A percentile compares a stretch with the other conserved stretches of the same genome.
Evolutionary conservation across 2,113 vertebrate genomes (phyloP).

Genomic region (Oreotrochilus melanogaster): DNA sequence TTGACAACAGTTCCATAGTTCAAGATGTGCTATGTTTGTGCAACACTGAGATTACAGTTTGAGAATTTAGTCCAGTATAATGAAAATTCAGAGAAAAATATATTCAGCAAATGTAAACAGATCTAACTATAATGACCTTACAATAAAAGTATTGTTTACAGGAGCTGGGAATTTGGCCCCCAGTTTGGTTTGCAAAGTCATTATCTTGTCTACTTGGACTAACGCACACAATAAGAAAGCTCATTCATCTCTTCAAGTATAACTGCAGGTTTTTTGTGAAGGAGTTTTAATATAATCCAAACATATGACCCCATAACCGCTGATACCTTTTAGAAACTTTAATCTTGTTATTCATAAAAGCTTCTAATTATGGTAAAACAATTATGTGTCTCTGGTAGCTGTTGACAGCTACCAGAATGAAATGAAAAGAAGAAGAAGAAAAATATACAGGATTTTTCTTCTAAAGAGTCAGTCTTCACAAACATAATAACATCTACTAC

Average conservation of each 20-base stretch:
- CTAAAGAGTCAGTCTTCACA: background rate
- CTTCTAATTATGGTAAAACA: background rate
- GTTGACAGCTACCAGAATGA: background rate
- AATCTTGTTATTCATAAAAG: background rate
- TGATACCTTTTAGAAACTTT: background rate
- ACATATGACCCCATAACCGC: background rate
- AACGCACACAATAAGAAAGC: slow-evolving; percentile 6
- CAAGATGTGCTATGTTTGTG: background rate
- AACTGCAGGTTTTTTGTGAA: background rate
- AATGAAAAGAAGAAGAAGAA: background rate
- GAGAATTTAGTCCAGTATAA: background rate
- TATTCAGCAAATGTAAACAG: background rate
- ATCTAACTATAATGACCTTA: background rate
- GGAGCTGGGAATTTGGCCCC: background rate
- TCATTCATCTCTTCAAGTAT: slow-evolving; percentile 2
- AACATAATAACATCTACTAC: background rate
- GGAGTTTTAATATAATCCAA: background rate
- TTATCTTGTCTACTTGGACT: background rate
- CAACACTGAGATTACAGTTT: background rate
- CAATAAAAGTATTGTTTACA: background rate
- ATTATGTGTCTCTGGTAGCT: background rate
- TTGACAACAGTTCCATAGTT: background rate
- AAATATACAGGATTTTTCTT: background rate
- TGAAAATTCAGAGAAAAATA: background rate
- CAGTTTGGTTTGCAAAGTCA: background rate